These are phyloP conservation scores for Gallinago paraguaiae DNA, from an alignment of 2,113 vertebrate species.

Conservation along the genomic window DNA sequence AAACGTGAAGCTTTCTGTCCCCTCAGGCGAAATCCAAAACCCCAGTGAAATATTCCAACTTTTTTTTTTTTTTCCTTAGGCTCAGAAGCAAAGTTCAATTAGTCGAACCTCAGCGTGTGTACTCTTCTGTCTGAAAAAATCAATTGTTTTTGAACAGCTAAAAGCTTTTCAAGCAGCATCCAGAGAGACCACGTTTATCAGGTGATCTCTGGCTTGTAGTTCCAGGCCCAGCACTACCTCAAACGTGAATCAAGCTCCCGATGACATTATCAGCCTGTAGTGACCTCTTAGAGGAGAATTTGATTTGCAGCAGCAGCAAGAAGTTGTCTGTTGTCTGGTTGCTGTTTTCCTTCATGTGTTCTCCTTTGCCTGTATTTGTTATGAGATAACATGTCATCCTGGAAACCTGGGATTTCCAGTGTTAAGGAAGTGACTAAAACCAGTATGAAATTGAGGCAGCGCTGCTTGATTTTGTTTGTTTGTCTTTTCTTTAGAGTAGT, in stretches of 20 bases:
- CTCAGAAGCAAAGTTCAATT: neutral
- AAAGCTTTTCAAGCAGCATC: neutral
- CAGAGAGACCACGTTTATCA: neutral
- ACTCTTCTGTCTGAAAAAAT: neutral
- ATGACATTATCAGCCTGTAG: neutral
- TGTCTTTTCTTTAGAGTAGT: neutral
- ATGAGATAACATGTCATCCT: neutral
- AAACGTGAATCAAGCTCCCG: neutral
- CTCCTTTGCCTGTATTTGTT: neutral
- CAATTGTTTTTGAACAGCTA: neutral
- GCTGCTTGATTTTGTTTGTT: neutral
- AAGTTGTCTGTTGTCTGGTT: neutral
- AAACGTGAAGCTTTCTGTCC: neutral
- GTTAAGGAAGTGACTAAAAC: neutral
- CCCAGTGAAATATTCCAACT: neutral
- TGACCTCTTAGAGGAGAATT: neutral
- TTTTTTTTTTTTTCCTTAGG: neutral
- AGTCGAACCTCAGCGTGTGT: neutral
- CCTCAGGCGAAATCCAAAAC: neutral
- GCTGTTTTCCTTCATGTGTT: neutral
- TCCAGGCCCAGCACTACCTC: neutral
- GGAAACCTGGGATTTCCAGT: neutral
- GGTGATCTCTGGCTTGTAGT: neutral
- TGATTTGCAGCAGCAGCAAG: neutral
- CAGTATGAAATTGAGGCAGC: neutral